Conservation (phyloP, 2,888 invertebrate genomes). For the Ormyrus rosae region DNA sequence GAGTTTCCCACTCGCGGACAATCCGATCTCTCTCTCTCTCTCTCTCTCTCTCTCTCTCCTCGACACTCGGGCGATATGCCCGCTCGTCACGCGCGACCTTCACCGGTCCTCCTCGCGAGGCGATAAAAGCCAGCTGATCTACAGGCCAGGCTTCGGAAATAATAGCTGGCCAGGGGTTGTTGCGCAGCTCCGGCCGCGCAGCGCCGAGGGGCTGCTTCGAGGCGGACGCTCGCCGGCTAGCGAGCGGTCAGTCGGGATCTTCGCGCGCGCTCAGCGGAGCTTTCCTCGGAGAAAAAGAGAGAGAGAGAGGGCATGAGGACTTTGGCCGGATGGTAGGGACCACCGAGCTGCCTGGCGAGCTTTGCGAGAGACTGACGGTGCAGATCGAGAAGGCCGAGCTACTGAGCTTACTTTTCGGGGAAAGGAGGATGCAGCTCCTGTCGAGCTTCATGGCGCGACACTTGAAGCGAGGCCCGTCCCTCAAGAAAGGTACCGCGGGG, state of each 20-base stretch:
- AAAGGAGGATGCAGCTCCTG: slow-evolving; percentile 66
- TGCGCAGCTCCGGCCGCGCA: too few species aligned
- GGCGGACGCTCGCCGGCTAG: background rate
- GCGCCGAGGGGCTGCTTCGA: background rate
- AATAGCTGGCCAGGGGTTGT: background rate
- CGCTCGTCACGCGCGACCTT: slow-evolving; percentile 2
- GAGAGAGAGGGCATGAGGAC: background rate
- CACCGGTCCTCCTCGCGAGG: slow-evolving; percentile 21
- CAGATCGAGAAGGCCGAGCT: background rate
- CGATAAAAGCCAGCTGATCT: slow-evolving; percentile 26
- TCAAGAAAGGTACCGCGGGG: slow-evolving; percentile 69
- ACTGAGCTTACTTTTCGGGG: background rate
- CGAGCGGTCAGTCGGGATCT: slow-evolving; percentile 24
- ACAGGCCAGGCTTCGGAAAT: slow-evolving; percentile 34
- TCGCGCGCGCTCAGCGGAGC: slow-evolving; percentile 5
- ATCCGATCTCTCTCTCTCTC: too few species aligned
- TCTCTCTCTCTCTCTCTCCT: too few species aligned
- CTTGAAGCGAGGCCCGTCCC: slow-evolving; percentile 68
- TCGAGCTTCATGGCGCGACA: slow-evolving; percentile 70
- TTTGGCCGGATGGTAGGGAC: background rate
- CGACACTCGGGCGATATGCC: too few species aligned
- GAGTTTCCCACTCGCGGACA: too few species aligned
- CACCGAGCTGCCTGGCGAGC: background rate
- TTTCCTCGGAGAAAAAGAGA: background rate
- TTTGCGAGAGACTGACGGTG: background rate